A percentile compares a stretch with the other conserved stretches of the same genome.
Evolutionary conservation across 2,888 invertebrate species (phyloP).

Genomic region (Torymus auratus): DNA sequence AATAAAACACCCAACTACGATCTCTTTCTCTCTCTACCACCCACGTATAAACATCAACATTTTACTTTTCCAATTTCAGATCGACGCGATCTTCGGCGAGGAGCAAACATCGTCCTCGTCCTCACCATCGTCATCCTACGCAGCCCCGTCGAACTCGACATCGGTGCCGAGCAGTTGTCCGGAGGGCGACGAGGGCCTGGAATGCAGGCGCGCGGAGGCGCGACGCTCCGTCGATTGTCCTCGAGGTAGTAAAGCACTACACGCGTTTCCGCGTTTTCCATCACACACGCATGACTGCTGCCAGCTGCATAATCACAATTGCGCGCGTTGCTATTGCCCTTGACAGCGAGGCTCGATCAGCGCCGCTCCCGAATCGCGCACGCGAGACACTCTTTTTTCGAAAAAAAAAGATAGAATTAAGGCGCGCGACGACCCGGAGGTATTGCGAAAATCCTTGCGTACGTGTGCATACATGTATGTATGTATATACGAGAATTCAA

Average conservation of each 20-base stretch:
- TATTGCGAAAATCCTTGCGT: slow-evolving; percentile 28
- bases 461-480: neutral
- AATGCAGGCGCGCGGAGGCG: slow-evolving; percentile 75
- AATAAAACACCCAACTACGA: too few relatives aligned
- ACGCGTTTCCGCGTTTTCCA: slow-evolving; percentile 59
- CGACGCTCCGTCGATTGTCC: slow-evolving; percentile 75
- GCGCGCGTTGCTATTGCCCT: slow-evolving; percentile 51
- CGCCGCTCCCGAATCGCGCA: slow-evolving; percentile 23
- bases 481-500: neutral
- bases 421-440: too few relatives aligned
- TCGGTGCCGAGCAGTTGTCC: slow-evolving; percentile 66
- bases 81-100: slow-evolving; percentile 71
- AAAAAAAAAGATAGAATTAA: too few relatives aligned
- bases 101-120: slow-evolving; percentile 51
- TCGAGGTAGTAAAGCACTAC: slow-evolving; percentile 67
- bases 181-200: slow-evolving; percentile 74
- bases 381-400: too few relatives aligned
- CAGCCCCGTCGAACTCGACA: neutral
- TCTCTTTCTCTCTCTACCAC: too few relatives aligned
- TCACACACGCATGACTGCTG: too few relatives aligned
- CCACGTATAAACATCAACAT: too few relatives aligned
- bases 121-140: too few relatives aligned
- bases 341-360: slow-evolving; percentile 54
- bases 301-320: too few relatives aligned
- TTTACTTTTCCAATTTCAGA: slow-evolving; percentile 62